Conservation (phyloP, 2,113 vertebrate genomes). For the Hippocampus mohnikei region DNA sequence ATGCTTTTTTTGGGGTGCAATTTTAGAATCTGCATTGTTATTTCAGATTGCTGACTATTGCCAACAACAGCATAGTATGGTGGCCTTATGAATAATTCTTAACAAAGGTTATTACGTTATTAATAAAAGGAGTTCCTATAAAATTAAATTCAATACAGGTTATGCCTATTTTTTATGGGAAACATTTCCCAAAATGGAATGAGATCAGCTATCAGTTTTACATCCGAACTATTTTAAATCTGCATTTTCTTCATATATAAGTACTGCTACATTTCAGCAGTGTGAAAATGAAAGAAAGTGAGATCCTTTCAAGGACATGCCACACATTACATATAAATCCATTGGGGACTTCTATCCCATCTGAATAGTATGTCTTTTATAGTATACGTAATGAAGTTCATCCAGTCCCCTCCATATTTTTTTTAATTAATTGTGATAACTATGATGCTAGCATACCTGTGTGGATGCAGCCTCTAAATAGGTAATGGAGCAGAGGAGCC, state of each 20-base stretch:
- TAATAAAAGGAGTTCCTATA: conserved; percentile 10
- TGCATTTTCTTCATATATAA: conserved; percentile 47
- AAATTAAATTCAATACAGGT: not conserved
- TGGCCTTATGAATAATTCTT: not conserved
- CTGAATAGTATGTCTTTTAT: conserved; percentile 46
- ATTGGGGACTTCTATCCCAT: conserved; percentile 52
- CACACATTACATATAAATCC: conserved; percentile 62
- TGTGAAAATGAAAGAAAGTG: conserved; percentile 29
- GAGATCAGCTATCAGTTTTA: conserved; percentile 46
- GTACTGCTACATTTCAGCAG: conserved; percentile 55
- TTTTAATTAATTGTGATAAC: conserved; percentile 76
- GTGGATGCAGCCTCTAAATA: conserved; percentile 67
- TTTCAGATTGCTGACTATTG: conserved; percentile 10
- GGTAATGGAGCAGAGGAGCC: conserved; percentile 68
- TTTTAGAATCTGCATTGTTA: conserved; percentile 7
- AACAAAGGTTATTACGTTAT: not conserved
- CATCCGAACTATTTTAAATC: conserved; percentile 22
- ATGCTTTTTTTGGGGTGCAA: not conserved
- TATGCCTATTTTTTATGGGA: not conserved
- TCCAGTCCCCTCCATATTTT: conserved; percentile 33
- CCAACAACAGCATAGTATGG: conserved; percentile 6
- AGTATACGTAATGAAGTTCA: conserved; percentile 48
- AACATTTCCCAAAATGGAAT: conserved; percentile 46
- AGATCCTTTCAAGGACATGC: conserved; percentile 72
- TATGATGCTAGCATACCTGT: conserved; percentile 69